phyloP scores from a whole-genome alignment of 2,113 vertebrate genomes.

The Salvator merianae region DNA sequence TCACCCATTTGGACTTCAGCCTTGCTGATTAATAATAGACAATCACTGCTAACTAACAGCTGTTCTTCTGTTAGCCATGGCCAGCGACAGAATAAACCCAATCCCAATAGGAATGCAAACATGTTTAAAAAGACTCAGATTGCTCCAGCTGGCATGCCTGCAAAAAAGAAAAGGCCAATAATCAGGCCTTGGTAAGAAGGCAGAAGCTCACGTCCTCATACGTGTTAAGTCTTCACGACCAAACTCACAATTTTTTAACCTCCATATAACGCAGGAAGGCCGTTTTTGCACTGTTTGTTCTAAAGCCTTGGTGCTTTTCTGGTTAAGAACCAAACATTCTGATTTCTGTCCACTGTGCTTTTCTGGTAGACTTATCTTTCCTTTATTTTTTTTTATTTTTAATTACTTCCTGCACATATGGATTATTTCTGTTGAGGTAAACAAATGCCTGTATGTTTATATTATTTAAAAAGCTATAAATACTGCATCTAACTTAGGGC shows the following conservation, averaged over 20 bases:
- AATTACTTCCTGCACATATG: constrained; percentile 60
- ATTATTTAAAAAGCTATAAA: constrained; percentile 58
- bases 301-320: neutral
- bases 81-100: neutral
- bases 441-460: constrained; percentile 42
- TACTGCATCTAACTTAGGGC: constrained; percentile 45
- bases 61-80: constrained; percentile 12
- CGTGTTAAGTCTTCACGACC: neutral
- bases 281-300: neutral
- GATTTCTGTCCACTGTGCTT: constrained; percentile 29
- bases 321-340: constrained; percentile 20
- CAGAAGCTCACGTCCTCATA: neutral
- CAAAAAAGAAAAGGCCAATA: neutral
- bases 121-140: neutral
- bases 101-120: neutral
- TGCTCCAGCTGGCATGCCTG: neutral
- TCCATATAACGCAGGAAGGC: too few relatives aligned
- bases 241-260: too few relatives aligned
- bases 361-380: constrained; percentile 52
- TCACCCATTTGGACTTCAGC: constrained; percentile 16
- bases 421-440: constrained; percentile 50
- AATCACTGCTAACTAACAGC: neutral
- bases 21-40: constrained; percentile 2
- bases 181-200: neutral
- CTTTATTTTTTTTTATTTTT: constrained; percentile 52